A percentile compares a stretch with the other conserved stretches of the same genome.
Conservation (phyloP, 35 echinoderm and acorn worm genomes). For the Heliocidaris erythrogramma region DNA sequence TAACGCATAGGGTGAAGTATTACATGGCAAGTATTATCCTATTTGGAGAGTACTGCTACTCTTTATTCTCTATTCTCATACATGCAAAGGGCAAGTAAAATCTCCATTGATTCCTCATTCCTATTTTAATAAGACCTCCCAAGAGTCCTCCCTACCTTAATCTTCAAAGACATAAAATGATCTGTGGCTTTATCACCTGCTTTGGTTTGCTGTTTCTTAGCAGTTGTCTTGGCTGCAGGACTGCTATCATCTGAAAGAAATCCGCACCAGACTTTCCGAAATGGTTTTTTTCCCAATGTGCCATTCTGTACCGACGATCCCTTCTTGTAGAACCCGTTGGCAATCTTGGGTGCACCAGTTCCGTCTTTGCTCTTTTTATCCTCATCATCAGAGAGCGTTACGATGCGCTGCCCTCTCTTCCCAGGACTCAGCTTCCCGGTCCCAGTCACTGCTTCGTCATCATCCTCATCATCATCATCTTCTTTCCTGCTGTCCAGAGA, state of each 20-base stretch:
- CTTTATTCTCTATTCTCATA: too few relatives aligned
- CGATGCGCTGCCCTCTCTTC: slow-evolving; percentile 20
- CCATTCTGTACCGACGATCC: not conserved
- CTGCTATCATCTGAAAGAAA: not conserved
- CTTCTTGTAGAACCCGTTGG: not conserved
- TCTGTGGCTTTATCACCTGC: not conserved
- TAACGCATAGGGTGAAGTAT: too few relatives aligned
- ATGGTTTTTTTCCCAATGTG: not conserved
- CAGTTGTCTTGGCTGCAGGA: not conserved
- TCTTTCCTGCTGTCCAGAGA: not conserved
- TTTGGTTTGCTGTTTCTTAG: not conserved
- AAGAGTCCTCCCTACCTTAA: too few relatives aligned
- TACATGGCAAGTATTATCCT: too few relatives aligned
- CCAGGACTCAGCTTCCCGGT: not conserved
- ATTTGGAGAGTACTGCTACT: too few relatives aligned
- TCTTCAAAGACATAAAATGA: not conserved
- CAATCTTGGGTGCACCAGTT: slow-evolving; percentile 28
- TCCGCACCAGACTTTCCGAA: not conserved
- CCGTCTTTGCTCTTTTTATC: slow-evolving; percentile 38
- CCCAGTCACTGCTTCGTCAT: not conserved
- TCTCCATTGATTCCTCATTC: too few relatives aligned
- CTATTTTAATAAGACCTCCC: too few relatives aligned
- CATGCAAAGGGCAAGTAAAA: too few relatives aligned
- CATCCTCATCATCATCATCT: not conserved
- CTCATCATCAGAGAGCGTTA: slow-evolving; percentile 20